Evolutionary conservation across 2,888 invertebrate species (phyloP).

Genomic region (Aphidoletes aphidimyza): DNA sequence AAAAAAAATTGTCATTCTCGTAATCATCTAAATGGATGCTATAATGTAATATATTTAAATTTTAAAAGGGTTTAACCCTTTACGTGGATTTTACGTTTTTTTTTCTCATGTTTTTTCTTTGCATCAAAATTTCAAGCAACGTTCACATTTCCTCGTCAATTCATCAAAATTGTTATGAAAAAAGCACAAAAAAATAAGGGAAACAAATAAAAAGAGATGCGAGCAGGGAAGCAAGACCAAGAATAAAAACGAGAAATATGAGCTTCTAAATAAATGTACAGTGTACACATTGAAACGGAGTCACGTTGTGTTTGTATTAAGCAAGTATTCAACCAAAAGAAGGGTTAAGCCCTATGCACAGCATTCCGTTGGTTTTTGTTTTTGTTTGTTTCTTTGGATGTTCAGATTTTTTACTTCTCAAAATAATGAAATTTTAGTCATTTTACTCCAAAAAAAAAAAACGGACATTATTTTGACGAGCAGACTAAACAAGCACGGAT

Average conservation of each 20-base stretch:
- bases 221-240: background rate
- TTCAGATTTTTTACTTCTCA: background rate
- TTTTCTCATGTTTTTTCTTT: background rate
- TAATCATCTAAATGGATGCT: background rate
- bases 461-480: background rate
- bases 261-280: background rate
- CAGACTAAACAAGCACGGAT: background rate
- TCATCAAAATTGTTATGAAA: background rate
- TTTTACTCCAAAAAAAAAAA: no score
- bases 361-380: background rate
- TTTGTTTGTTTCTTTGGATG: background rate
- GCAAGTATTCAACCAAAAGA: background rate
- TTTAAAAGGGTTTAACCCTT: background rate
- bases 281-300: background rate
- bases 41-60: background rate
- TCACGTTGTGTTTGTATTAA: background rate
- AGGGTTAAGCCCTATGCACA: background rate
- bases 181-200: background rate
- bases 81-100: background rate
- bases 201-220: background rate
- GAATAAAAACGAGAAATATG: background rate
- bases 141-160: background rate
- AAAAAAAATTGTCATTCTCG: background rate
- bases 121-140: background rate
- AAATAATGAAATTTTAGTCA: slow-evolving; percentile 10